Base-by-base conservation (phyloP, 2,113 vertebrate species). In the Anas platyrhynchos region DNA sequence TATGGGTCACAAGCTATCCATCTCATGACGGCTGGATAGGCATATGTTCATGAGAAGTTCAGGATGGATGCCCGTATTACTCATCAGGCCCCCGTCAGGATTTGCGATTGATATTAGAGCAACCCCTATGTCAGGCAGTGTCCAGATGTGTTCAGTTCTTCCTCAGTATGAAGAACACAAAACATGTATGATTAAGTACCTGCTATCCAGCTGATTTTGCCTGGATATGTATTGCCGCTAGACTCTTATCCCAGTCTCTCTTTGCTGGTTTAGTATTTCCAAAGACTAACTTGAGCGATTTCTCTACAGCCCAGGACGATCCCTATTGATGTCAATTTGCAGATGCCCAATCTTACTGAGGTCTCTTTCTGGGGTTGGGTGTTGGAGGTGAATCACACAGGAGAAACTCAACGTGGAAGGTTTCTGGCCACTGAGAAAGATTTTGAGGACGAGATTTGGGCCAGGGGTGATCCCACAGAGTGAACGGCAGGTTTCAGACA, bases 321-420 rank as follows among this genome's bases (percentile, higher is more conserved):
- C 27, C 48, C 59, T 7, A 17, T 21, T 1, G 2, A 22, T 36
- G 18, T 38, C 17, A 0, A 0, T 58, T 73, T 21, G 58, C 29
- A 78, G 29, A 54, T 82, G 63, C n/a, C 36, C 16, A 11, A 9
- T 41, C 20, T 67, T 52, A 26, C 23, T 38, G 63, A 50, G 29
- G 13, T n/a, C 25, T 20, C 8, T 59, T 76, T 54, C 25, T 41
- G 44, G 25, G 34, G 27, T 56, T 67, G 22, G 48, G 16, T 46
- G 38, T 16, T 26, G 32, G 61, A 79, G 48, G 41, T 75, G 55
- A 68, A 73, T 58, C 61, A 50, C 36, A 18, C 20, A 11, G 55
- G 58, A 11, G 23, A 16, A 83, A n/a, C 36, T 75, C 8, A 46
- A 27, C 41, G 43, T 2, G 22, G 36, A 74, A 43, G 36, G 25